Evolutionary conservation across 2,888 invertebrate species (phyloP).

Genomic region (Xiphydria camelus): DNA sequence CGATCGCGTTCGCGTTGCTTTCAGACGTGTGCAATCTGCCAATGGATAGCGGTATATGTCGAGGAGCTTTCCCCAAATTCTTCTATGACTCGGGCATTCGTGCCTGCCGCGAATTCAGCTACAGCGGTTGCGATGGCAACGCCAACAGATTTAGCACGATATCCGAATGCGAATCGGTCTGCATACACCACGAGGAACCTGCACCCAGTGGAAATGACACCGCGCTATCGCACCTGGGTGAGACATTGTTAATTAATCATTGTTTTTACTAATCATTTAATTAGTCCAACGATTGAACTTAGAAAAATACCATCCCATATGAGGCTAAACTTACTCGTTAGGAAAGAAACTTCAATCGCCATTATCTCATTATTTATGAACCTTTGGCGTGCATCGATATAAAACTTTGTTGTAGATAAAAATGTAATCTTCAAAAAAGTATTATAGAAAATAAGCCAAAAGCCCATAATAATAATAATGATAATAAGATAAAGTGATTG

Average conservation of each 20-base stretch:
- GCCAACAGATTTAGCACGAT: slow-evolving; percentile 78
- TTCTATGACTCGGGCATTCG: slow-evolving; percentile 69
- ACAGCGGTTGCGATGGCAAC: slow-evolving; percentile 84
- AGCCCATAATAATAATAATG: background rate
- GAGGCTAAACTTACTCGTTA: no score
- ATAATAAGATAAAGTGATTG: background rate
- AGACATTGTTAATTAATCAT: slow-evolving; percentile 5
- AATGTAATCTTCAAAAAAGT: no score
- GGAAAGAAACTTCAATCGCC: no score
- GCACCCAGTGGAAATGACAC: slow-evolving; percentile 55
- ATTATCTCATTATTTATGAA: no score
- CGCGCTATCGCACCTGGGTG: slow-evolving; percentile 50
- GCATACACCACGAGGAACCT: slow-evolving; percentile 66
- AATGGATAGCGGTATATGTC: slow-evolving; percentile 73
- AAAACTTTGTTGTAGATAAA: no score
- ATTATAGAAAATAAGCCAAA: background rate
- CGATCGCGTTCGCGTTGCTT: slow-evolving; percentile 18
- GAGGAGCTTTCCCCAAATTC: slow-evolving; percentile 67
- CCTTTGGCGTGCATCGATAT: no score
- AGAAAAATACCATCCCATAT: background rate
- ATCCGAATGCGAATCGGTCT: slow-evolving; percentile 76
- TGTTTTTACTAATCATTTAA: no score
- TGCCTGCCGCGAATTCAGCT: slow-evolving; percentile 72
- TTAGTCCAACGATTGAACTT: background rate
- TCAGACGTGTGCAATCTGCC: slow-evolving; percentile 74